Evolutionary conservation across 2,888 invertebrate genomes (phyloP), one percentile per base, ranked within the genome.

Genomic region (Drosophila falleni): DNA sequence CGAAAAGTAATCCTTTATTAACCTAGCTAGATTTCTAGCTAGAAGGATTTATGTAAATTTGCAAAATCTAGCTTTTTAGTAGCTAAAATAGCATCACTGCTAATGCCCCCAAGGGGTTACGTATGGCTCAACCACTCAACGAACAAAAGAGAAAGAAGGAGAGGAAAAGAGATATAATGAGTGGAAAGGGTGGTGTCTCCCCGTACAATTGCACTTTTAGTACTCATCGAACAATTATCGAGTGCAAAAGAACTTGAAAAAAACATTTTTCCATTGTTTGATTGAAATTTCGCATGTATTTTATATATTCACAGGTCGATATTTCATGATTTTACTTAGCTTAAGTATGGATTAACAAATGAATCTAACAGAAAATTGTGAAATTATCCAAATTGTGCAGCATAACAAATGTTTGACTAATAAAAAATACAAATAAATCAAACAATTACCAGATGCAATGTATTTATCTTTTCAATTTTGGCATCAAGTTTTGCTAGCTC

Each of bases 131-230:
- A 16, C 29, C 35, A 50, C 16, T 19, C 23, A 31, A 6, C 31
- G 42, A 29, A 29, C 2, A 8, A 29, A 1, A 29, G 29, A 29
- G 29, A 6, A 13, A 5, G n/a, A 13, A 23, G 9, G 9, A n/a
- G 4, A 9, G 33, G 19, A 0, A 31, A n/a, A 26, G n/a, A 26
- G n/a, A 26, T 3, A 29, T 23, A 23, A 4, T 4, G 23, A 23
- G 23, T 8, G 4, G 29, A 5, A 31, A 8, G 15, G 13, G 13
- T 3, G 42, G 13, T 11, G 11, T 13, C 42, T 19, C 13, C 19
- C 13, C 26, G 5, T 33, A 3, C 23, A 44, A 49, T 54, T 58
- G 58, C 56, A 72, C 10, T 16, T 72, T 71, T 47, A 56, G 51
- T 46, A 59, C 41, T 19, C 33, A 31, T 47, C 23, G n/a, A 47